Evolutionary conservation across 1,140 invertebrate genomes (phyloP), one percentile per base, ranked within the genome.

Genomic region (Hylyphantes graminicola): DNA sequence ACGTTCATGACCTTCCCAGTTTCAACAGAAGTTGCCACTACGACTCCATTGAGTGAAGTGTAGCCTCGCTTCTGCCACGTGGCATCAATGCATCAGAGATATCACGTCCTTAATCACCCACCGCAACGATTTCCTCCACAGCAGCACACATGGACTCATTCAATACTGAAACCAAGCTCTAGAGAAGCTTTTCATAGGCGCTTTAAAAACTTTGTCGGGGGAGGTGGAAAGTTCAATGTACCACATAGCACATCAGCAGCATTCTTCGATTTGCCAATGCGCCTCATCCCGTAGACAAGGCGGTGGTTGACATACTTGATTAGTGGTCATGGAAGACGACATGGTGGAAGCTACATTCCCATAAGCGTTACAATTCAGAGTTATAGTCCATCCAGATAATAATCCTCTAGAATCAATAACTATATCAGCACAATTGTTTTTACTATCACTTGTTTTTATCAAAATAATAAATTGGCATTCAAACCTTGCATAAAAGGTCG

Each of bases 221-320:
- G 54, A 35, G 65, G 35, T 11, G 78, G 54, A 10, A 80, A 72
- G 35, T 80, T 80, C 78, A 80, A 57, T 35, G 57, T 55, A 0
- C 13, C 15, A 70, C 65, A 80, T 4, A 80, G 61, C 1, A 21
- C 70, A 5, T 68, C 0, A 50, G 64, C 64, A 15, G 64, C 77
- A 51, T 5, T 15, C 59, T 48, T 59, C 4, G 10, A 19, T 80
- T 70, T 80, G 9, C 53, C 77, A 59, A 80, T 57, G 9, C 77
- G 57, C 8, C 64, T 17, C 53, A 80, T 57, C n/a, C 17, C 78
- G 53, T 70, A 80, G 4, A 35, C 65, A 17, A 80, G 19, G 12
- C 19, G 10, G 11, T 5, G 12, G 12, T 72, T 72, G 7, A 72
- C 68, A n/a, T 72, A 72, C 15, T n/a, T 51, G 13, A 10, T 72